A percentile compares a stretch with the other conserved stretches of the same genome.
Evolutionary conservation across 2,888 invertebrate species (phyloP).

Genomic region (Pyrrhia umbra): DNA sequence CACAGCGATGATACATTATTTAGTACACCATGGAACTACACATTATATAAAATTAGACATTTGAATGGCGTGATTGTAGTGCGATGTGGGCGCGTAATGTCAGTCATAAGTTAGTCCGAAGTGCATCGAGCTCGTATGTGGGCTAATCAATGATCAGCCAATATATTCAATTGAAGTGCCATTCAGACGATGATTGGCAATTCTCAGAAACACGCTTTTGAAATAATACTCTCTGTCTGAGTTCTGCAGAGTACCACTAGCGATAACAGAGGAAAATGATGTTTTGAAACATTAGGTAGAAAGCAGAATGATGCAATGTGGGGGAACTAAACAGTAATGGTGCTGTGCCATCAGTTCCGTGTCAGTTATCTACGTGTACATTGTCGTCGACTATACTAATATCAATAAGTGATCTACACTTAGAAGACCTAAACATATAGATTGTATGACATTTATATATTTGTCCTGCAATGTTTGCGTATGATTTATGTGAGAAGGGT

Average conservation of each 20-base stretch:
- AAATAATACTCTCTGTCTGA: slow-evolving; percentile 39
- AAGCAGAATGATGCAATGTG: neutral
- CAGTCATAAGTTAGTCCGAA: slow-evolving; percentile 55
- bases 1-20: slow-evolving; percentile 38
- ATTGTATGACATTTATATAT: slow-evolving; percentile 33
- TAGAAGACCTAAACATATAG: slow-evolving; percentile 1
- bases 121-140: slow-evolving; percentile 59
- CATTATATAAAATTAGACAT: slow-evolving; percentile 36
- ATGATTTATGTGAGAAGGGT: slow-evolving; percentile 33
- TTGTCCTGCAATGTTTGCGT: slow-evolving; percentile 13
- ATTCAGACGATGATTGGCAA: slow-evolving; percentile 50
- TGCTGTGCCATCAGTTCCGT: neutral
- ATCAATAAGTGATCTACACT: neutral
- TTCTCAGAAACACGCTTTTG: slow-evolving; percentile 51
- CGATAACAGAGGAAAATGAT: slow-evolving; percentile 31
- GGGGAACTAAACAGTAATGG: neutral
- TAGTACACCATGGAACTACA: slow-evolving; percentile 22
- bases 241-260: slow-evolving; percentile 31
- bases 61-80: slow-evolving; percentile 43
- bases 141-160: slow-evolving; percentile 63
- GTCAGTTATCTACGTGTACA: neutral
- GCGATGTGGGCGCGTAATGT: slow-evolving; percentile 53
- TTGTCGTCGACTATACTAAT: neutral
- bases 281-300: neutral
- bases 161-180: slow-evolving; percentile 61